A percentile compares a stretch with the other conserved stretches of the same genome.
These are phyloP conservation scores for Machimus rusticus DNA, from an alignment of 2,888 invertebrate genomes.

Conservation along the genomic window DNA sequence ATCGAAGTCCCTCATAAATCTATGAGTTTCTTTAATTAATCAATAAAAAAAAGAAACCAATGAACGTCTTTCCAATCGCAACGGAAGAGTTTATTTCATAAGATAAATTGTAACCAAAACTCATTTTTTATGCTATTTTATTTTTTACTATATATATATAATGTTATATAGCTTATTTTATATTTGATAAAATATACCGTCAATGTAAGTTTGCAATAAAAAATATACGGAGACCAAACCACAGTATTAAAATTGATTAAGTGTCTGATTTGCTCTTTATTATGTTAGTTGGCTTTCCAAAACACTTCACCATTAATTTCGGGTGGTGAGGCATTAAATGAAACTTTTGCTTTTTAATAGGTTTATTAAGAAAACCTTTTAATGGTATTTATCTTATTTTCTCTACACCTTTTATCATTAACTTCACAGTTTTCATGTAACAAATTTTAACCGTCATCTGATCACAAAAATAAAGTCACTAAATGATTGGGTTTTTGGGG, in stretches of 20 bases:
- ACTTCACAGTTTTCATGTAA: conserved; percentile 24
- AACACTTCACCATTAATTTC: neutral
- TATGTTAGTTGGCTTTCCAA: neutral
- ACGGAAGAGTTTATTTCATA: neutral
- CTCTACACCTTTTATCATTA: neutral
- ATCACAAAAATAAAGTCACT: neutral
- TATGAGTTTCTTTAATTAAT: no score
- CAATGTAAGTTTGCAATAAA: neutral
- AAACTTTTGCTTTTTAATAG: neutral
- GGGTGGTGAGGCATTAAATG: neutral
- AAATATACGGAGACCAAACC: neutral
- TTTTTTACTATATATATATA: neutral
- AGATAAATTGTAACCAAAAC: neutral
- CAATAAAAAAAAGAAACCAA: neutral
- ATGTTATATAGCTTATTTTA: neutral
- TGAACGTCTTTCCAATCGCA: no score
- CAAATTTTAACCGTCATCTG: conserved; percentile 25
- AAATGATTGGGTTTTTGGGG: neutral
- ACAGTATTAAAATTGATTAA: neutral
- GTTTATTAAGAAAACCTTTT: neutral
- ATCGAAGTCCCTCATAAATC: no score
- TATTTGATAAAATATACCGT: no score
- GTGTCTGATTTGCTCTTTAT: neutral
- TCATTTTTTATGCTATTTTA: neutral
- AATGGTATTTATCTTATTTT: neutral